Base-by-base conservation (phyloP, 2,888 invertebrate genomes). In the Cremastinae sp. region DNA sequence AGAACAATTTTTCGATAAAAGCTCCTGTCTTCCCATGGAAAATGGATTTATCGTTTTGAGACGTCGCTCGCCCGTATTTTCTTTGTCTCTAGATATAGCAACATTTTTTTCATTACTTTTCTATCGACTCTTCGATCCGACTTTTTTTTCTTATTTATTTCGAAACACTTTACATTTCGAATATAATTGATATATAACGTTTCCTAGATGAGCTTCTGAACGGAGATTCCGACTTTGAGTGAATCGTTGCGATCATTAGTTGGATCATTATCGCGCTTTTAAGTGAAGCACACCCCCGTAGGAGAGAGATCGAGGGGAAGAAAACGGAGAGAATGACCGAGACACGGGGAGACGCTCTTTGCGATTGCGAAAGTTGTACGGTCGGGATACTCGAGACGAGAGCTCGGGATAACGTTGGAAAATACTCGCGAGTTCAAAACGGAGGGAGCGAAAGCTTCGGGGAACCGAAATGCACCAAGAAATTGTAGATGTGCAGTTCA, bases 161-260 rank as follows among this genome's bases (percentile, higher is more conserved):
- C 5, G 5, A 28, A 28, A 28, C 2, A 28, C 28, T 28, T 28
- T 28, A 28, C 28, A 43, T 1, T 12, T n/a, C n/a, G n/a, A 12
- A 43, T 43, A 43, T 43, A n/a, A n/a, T n/a, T n/a, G n/a, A n/a
- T n/a, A n/a, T 28, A 22, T 16, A 37, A 58, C 20, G 62, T 59
- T 43, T 37, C 18, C 20, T 14, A 12, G 5, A 3, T 18, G 22
- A 16, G 41, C 41, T 20, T 64, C 64, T 41, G 16, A 22, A 28
- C 8, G 49, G 20, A 64, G 58, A 59, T 71, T 49, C 56, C 14
- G 37, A 16, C 39, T 58, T 51, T 35, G 72, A 72, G 58, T 16
- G 58, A 76, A 68, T 62, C 51, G 75, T 64, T 45, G 37, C 16
- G 28, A 76, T 76, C 68, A 76, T 76, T 76, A 76, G 72, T 69